Evolutionary conservation across 2,797 vertebrate species (phyloP).

Genomic region (Molossus alvarezi): DNA sequence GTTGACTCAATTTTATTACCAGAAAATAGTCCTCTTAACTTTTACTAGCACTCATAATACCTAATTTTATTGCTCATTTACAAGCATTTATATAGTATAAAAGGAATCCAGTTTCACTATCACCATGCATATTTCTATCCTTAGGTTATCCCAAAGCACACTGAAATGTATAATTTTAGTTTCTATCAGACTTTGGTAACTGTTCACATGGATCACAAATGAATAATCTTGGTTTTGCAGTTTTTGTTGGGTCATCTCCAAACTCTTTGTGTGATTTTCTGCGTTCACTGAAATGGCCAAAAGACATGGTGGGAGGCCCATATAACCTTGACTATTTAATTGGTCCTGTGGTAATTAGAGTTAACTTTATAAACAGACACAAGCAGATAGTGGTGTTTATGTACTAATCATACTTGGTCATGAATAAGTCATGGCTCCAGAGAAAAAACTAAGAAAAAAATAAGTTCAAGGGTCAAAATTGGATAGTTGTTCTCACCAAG

Average conservation of each 20-base stretch:
- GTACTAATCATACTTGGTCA: conserved; percentile 50
- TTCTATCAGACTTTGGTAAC: conserved; percentile 41
- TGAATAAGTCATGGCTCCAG: conserved; percentile 67
- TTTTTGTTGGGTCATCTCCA: conserved; percentile 50
- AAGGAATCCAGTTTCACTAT: background rate
- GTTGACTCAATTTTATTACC: conserved; percentile 67
- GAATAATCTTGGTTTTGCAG: conserved; percentile 17
- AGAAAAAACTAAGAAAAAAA: conserved; percentile 42
- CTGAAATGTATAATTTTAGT: conserved; percentile 24
- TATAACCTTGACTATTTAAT: conserved; percentile 4
- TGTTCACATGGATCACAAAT: background rate
- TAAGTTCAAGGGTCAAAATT: conserved; percentile 56
- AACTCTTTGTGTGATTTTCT: conserved; percentile 29
- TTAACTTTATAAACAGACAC: conserved; percentile 63
- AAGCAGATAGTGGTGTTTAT: conserved; percentile 61
- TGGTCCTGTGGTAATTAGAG: conserved; percentile 46
- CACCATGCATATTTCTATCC: conserved; percentile 25
- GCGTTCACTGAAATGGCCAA: background rate
- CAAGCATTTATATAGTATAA: conserved; percentile 52
- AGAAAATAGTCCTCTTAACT: conserved; percentile 62
- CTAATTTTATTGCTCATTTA: conserved; percentile 58
- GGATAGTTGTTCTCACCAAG: conserved; percentile 11
- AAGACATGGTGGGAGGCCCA: conserved; percentile 8
- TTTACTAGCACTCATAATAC: conserved; percentile 49
- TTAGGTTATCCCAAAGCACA: conserved; percentile 49